phyloP scores from a whole-genome alignment of 1,140 invertebrate genomes.

The Trichomalopsis sarcophagae region DNA sequence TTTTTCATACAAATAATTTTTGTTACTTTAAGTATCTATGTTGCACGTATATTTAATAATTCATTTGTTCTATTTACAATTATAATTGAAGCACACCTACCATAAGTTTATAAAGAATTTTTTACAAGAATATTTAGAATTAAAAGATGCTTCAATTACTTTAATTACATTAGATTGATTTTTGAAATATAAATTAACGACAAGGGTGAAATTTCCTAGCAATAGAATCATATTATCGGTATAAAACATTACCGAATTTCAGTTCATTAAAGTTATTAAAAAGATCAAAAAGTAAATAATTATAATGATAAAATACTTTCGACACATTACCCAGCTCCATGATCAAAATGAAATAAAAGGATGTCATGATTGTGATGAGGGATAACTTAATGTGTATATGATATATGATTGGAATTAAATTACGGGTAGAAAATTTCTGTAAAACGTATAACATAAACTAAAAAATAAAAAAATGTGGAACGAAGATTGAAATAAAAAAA shows the following conservation, averaged over 20 bases:
- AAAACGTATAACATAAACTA: background rate
- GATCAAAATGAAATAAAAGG: background rate
- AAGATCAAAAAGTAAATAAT: background rate
- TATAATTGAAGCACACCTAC: constrained; percentile 21
- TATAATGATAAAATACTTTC: too few species aligned
- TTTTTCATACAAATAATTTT: constrained; percentile 35
- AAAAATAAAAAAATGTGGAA: constrained; percentile 9
- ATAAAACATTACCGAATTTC: background rate
- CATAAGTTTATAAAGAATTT: constrained; percentile 21
- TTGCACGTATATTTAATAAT: constrained; percentile 21
- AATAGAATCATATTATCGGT: background rate
- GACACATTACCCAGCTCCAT: background rate
- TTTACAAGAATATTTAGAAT: constrained; percentile 22
- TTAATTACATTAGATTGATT: constrained; percentile 27
- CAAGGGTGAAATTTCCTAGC: background rate
- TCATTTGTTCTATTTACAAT: constrained; percentile 34
- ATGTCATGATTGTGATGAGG: background rate
- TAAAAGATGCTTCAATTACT: constrained; percentile 19
- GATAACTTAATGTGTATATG: background rate
- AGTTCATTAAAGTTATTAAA: background rate
- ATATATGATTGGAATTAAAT: background rate
- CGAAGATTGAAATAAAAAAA: constrained; percentile 19
- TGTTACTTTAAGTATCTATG: constrained; percentile 40
- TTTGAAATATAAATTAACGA: constrained; percentile 2
- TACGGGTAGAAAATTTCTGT: background rate